A percentile compares a stretch with the other conserved stretches of the same genome.
Evolutionary conservation across 1,140 invertebrate genomes (phyloP).

Genomic region (Triops cancriformis): DNA sequence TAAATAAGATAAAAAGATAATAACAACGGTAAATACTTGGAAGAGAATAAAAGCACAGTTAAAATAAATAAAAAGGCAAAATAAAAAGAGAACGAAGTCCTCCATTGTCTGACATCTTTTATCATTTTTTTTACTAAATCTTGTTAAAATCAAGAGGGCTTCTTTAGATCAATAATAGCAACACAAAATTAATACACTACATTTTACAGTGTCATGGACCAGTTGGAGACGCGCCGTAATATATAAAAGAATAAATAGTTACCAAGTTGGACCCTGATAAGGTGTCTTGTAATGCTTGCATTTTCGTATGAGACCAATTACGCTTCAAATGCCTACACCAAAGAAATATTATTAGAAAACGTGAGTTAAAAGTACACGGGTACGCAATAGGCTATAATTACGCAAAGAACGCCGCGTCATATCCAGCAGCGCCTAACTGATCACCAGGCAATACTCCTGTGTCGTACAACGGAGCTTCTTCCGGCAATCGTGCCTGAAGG

Average conservation of each 20-base stretch:
- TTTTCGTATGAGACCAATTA: conserved; percentile 52
- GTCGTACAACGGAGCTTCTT: conserved; percentile 45
- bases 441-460: conserved; percentile 59
- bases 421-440: conserved; percentile 57
- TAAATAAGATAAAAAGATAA: neutral
- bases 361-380: conserved; percentile 15
- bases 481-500: conserved; percentile 38
- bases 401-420: conserved; percentile 58
- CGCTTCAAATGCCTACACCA: conserved; percentile 49
- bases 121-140: no score
- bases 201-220: no score
- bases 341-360: conserved; percentile 16
- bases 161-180: no score
- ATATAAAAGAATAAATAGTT: neutral
- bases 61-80: no score
- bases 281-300: neutral
- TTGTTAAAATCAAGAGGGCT: no score
- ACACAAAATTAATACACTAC: neutral
- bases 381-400: conserved; percentile 32
- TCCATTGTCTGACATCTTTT: no score
- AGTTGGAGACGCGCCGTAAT: no score
- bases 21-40: no score
- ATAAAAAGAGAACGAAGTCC: no score
- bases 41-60: no score
- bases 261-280: neutral